Evolutionary conservation across 2,113 vertebrate genomes (phyloP), one percentile per base, ranked within the genome.

Genomic region (Gallinago undulata): DNA sequence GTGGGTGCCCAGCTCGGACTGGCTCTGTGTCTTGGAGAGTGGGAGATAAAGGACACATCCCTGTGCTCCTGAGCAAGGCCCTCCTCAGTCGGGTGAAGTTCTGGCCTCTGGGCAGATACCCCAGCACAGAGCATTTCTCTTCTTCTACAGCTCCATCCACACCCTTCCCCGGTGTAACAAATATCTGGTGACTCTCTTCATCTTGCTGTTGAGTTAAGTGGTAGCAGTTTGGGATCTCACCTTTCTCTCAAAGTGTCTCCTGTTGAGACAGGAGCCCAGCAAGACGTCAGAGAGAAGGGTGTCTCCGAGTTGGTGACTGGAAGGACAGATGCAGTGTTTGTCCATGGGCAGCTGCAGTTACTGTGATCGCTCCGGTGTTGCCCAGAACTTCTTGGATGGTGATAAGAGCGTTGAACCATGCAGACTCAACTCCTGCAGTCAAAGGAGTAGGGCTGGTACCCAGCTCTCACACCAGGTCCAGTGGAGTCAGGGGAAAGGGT

Each of bases 121-220:
- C 21, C 17, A 68, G 31, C 48, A 62, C n/a, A 30, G 22, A 1
- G 3, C 13, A 17, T 50, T 76, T 63, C 22, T 81, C 22, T 75
- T 62, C 22, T 64, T 63, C 77, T 35, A 45, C 76, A 30, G 41
- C 55, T 70, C 35, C 43, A 18, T 50, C 63, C 77, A 10, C 48
- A 25, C 28, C 63, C 13, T 77, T 70, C 25, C 64, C 37, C 0
- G 2, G 7, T 5, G 28, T n/a, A 53, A 64, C 0, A 0, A 63
- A 8, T 31, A 8, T 28, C 53, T 73, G 28, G 11, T 51, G 8
- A 3, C 57, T 72, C 57, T 24, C 55, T 79, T 16, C 39, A 28
- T 35, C 60, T 48, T 41, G n/a, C 59, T 53, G 35, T 37, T 70
- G 64, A 35, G 57, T 51, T 60, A 48, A 62, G 39, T 31, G 43